Base-by-base conservation (phyloP, 2,113 vertebrate species). In the Bubo bubo region DNA sequence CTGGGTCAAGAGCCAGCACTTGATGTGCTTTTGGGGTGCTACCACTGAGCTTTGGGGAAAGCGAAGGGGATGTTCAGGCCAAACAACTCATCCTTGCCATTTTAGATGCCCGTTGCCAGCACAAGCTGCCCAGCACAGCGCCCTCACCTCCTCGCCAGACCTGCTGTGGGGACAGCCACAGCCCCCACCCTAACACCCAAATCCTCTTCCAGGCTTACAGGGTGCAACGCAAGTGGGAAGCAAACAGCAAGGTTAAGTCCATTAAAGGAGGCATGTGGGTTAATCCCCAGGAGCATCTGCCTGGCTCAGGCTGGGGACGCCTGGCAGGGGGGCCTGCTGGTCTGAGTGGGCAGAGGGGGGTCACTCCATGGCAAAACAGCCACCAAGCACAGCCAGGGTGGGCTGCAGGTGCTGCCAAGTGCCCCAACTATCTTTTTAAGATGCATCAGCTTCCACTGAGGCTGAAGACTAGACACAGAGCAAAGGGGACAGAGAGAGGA, bases 21-120 rank as follows among this genome's bases (percentile, higher is more conserved):
- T 1, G 1, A 11, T 0, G 2, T 1, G 2, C 66, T 35, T 60
- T 20, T 41, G 41, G 26, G 52, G 17, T 1, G 1, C 71, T 70
- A 3, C 21, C 10, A 26, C 50, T 28, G 43, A 81, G 30, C 49
- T 73, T 27, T 59, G 47, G 47, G 26, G 28, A n/a, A 47, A 41
- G 26, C 0, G 1, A 72, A 64, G 22, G 21, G 55, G 18, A 34
- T 22, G 11, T 37, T 90, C 39, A 88, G 22, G 26, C 30, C 53
- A 70, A 59, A 10, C 24, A 37, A 22, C 35, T 72, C 45, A 5
- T 32, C 24, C 45, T 66, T 0, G 0, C 35, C 4, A 2, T 28
- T 41, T 79, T 30, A 50, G 23, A 58, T 43, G 23, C 10, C 23
- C 32, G 3, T 3, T 60, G 35, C 41, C 86, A 62, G 32, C 37